A percentile compares a stretch with the other conserved stretches of the same genome.
Evolutionary conservation across 2,113 vertebrate species (phyloP).

Genomic region (Gracilinanus agilis): DNA sequence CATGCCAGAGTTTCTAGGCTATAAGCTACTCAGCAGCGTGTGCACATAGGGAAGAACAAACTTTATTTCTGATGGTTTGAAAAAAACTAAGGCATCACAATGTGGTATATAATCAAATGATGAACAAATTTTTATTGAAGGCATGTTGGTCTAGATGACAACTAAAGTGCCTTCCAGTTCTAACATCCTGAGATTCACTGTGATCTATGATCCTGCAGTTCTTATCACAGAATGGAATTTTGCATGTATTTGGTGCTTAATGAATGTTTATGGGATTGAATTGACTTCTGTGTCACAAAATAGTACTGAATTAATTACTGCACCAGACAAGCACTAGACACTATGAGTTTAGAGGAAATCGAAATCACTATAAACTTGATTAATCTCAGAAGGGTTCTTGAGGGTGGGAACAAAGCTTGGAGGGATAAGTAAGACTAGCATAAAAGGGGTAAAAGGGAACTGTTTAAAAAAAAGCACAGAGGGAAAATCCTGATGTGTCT

Average conservation of each 20-base stretch:
- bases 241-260: neutral
- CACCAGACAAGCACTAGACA: neutral
- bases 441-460: neutral
- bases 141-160: neutral
- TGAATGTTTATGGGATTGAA: neutral
- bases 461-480: neutral
- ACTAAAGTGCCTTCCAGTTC: neutral
- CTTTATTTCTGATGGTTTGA: conserved; percentile 10
- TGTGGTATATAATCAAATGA: neutral
- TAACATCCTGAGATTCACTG: neutral
- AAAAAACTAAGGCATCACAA: neutral
- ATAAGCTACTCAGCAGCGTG: neutral
- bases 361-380: neutral
- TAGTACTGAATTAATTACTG: neutral
- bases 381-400: neutral
- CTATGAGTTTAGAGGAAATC: neutral
- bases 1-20: neutral
- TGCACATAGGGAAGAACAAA: neutral
- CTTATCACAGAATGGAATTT: neutral
- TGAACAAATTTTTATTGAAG: neutral
- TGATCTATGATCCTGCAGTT: neutral
- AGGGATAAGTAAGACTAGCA: neutral
- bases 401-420: neutral
- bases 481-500: neutral
- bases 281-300: neutral